These are phyloP conservation scores for Danio rerio DNA, from an alignment of 2,113 vertebrate genomes.

Conservation along the genomic window GRCz12tu NC_133179.1:3108501-3109000, in stretches of 20 bases:
- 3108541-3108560: too few relatives aligned
- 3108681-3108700: constrained; percentile 71
- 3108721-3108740: constrained; percentile 91
- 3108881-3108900: background rate
- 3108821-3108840: constrained; percentile 90
- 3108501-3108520: too few relatives aligned
- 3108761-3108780: constrained; percentile 96
- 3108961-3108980: background rate
- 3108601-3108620: too few relatives aligned
- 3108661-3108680: background rate
- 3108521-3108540: too few relatives aligned
- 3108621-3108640: too few relatives aligned
- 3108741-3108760: constrained; percentile 96
- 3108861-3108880: too few relatives aligned
- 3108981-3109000: background rate
- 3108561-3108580: too few relatives aligned
- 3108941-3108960: background rate
- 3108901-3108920: background rate
- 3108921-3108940: background rate
- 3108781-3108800: constrained; percentile 88
- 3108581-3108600: too few relatives aligned
- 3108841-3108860: constrained; percentile 20
- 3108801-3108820: constrained; percentile 95
- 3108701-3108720: constrained; percentile 96
- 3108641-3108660: too few relatives aligned